Evolutionary conservation across 2,113 vertebrate genomes (phyloP), one percentile per base, ranked within the genome.

Genomic region (Phrynosoma platyrhinos): DNA sequence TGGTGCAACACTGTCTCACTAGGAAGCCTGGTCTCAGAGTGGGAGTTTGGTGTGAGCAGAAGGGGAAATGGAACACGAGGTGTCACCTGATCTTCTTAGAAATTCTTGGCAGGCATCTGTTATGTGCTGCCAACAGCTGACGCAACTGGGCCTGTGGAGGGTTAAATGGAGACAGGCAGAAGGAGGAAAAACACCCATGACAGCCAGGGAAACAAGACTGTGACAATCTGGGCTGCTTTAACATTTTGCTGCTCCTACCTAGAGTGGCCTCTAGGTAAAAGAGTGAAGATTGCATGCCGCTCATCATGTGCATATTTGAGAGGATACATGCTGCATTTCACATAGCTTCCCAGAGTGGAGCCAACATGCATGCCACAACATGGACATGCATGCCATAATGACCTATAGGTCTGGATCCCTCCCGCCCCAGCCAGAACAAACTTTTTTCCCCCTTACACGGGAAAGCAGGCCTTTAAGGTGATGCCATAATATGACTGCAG

Each of bases 61-160:
- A 72, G 62, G 23, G 21, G 25, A 91, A 55, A 52, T 10, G 3
- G 2, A 0, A 30, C 9, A 0, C 13, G 47, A n/a, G 75, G 75
- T 90, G 90, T 93, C 93, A 93, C 71, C 95, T 95, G 94, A 96
- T 10, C 71, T 83, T 84, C 6, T 27, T 79, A 1, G 76, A 40
- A 14, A 69, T 86, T 47, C 87, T 92, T 93, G 93, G 90, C 94
- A 84, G 42, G 66, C 20, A 16, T 91, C 62, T 40, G 92, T 90
- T 20, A 58, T 83, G 90, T 62, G 87, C 95, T 42, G 91, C 93
- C 94, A 94, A 91, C 95, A 89, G 93, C 86, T 87, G 89, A 66
- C 83, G 74, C 55, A 74, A 87, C 9, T 84, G 66, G 81, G 47
- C 25, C 55, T 7, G 6, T 42, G 66, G 62, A 53, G 13, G 36